Conservation (phyloP, 2,113 vertebrate species). For the Limnothrissa miodon region DNA sequence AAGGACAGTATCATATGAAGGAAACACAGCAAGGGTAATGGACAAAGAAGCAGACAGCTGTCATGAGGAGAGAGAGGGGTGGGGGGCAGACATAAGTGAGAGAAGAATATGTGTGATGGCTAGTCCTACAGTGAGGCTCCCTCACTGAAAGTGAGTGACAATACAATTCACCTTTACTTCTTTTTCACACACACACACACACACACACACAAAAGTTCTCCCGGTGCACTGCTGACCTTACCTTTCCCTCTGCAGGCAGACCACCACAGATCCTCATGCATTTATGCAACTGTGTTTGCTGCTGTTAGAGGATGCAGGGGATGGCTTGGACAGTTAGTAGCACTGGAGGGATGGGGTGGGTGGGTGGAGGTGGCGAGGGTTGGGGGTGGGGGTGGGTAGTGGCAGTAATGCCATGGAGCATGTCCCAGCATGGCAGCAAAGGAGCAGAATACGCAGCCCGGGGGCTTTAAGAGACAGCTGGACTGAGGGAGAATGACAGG, state of each 20-base stretch:
- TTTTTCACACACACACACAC: not conserved
- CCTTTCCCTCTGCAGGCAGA: not conserved
- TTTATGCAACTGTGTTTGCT: constrained; percentile 31
- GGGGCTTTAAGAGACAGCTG: not conserved
- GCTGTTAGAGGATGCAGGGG: constrained; percentile 21
- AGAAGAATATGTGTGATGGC: not conserved
- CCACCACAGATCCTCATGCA: not conserved
- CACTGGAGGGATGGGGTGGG: not conserved
- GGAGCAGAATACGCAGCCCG: not conserved
- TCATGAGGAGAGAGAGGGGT: not conserved
- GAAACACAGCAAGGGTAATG: not conserved
- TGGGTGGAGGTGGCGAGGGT: too few relatives aligned
- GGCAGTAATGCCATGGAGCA: not conserved
- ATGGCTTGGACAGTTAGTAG: not conserved
- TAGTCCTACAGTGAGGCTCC: constrained; percentile 14
- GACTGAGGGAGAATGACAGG: not conserved
- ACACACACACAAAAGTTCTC: constrained; percentile 1
- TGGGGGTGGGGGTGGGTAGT: not conserved
- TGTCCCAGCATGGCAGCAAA: not conserved
- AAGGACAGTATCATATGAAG: not conserved
- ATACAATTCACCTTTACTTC: constrained; percentile 12
- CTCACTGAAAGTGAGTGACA: constrained; percentile 19
- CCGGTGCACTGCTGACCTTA: not conserved
- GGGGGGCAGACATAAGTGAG: not conserved
- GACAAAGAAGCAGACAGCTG: not conserved